Conservation (phyloP, 1,140 invertebrate genomes). For the Bombus breviceps region DNA sequence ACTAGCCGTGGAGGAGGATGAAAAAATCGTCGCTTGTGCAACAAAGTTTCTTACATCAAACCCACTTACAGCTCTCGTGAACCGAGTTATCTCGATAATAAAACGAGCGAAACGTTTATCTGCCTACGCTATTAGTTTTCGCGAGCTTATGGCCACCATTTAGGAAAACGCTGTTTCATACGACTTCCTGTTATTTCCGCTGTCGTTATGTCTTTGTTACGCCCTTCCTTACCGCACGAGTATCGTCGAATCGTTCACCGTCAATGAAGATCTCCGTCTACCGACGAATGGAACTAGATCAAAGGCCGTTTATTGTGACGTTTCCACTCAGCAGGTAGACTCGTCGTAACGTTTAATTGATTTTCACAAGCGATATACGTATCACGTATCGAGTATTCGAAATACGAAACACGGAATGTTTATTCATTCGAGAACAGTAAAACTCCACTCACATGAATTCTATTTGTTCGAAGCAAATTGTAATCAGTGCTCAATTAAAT, state of each 20-base stretch:
- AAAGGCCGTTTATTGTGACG: not conserved
- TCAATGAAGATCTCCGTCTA: conserved; percentile 55
- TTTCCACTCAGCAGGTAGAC: not conserved
- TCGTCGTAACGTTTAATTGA: conserved; percentile 16
- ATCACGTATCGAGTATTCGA: not conserved
- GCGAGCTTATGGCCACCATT: conserved; percentile 11
- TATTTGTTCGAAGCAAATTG: not conserved
- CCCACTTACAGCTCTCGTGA: conserved; percentile 28
- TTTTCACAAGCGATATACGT: not conserved
- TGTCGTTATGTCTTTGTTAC: conserved; percentile 35
- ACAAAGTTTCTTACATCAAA: conserved; percentile 54
- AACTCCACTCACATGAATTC: not conserved
- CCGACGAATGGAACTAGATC: conserved; percentile 16
- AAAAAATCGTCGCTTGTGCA: conserved; percentile 35
- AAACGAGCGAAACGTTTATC: conserved; percentile 56
- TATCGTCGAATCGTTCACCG: conserved; percentile 32
- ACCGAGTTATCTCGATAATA: conserved; percentile 51
- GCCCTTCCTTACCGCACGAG: conserved; percentile 41
- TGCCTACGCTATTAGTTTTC: conserved; percentile 61
- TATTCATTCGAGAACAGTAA: too few relatives aligned
- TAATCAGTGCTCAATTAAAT: not conserved
- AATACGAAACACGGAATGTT: not conserved
- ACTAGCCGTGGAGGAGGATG: too few relatives aligned
- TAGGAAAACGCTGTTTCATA: conserved; percentile 12
- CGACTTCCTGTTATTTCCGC: conserved; percentile 58